Evolutionary conservation across 2,113 vertebrate species (phyloP).

Genomic region (Phrynocephalus versicolor): DNA sequence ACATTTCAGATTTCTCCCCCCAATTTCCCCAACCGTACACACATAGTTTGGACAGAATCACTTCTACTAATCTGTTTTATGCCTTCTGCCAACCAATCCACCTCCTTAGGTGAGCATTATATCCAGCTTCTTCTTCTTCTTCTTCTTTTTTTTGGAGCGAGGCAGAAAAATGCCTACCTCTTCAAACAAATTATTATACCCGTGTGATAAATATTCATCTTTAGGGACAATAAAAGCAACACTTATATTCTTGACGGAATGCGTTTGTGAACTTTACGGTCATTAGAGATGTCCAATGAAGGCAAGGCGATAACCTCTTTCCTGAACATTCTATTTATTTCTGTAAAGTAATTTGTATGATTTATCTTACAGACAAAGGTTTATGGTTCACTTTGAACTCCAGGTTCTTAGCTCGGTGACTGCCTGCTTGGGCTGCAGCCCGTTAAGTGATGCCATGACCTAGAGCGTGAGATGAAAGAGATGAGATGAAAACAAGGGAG

Average conservation of each 20-base stretch:
- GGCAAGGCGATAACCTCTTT: constrained; percentile 75
- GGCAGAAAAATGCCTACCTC: background rate
- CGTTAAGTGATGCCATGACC: constrained; percentile 74
- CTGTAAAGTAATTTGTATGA: constrained; percentile 78
- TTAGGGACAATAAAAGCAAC: constrained; percentile 71
- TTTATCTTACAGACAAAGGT: constrained; percentile 74
- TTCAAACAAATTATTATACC: constrained; percentile 45
- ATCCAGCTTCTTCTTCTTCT: too few species aligned
- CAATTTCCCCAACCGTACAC: too few species aligned
- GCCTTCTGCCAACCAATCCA: too few species aligned
- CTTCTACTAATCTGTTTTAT: too few species aligned
- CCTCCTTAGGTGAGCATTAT: too few species aligned
- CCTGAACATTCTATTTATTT: constrained; percentile 75
- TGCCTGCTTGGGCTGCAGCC: constrained; percentile 70
- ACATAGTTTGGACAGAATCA: background rate
- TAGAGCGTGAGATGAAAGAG: constrained; percentile 71
- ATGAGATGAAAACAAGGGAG: constrained; percentile 70
- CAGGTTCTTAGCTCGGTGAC: constrained; percentile 73
- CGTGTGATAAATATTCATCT: constrained; percentile 57
- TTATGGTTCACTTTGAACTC: constrained; percentile 78
- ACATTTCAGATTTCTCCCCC: too few species aligned
- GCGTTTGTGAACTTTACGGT: constrained; percentile 73
- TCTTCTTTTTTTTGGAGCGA: background rate
- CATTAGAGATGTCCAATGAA: constrained; percentile 75
- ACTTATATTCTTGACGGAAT: constrained; percentile 70